A percentile compares a stretch with the other conserved stretches of the same genome.
These are phyloP conservation scores for Morpho achilles DNA, from an alignment of 2,888 invertebrate genomes.

Conservation along the genomic window DNA sequence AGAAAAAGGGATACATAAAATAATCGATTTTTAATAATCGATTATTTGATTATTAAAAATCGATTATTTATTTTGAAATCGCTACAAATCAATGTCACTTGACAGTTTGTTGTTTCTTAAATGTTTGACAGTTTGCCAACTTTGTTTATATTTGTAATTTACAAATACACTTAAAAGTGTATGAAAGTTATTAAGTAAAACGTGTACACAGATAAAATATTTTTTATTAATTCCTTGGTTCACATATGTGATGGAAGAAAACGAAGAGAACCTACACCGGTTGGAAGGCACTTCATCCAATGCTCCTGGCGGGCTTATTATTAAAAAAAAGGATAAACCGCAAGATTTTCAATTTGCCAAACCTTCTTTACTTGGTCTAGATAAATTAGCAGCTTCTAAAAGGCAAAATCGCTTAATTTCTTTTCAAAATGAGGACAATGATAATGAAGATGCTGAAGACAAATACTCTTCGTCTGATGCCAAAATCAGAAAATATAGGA, in stretches of 20 bases:
- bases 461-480: slow-evolving; percentile 33
- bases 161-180: too few species aligned
- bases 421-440: slow-evolving; percentile 73
- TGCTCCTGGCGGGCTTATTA: slow-evolving; percentile 85
- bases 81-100: too few species aligned
- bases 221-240: background rate
- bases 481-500: slow-evolving; percentile 84
- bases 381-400: slow-evolving; percentile 89
- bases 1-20: too few species aligned
- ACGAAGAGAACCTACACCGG: slow-evolving; percentile 83
- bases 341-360: slow-evolving; percentile 87
- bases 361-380: slow-evolving; percentile 89
- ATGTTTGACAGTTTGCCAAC: too few species aligned
- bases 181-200: too few species aligned
- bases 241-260: slow-evolving; percentile 51
- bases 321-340: slow-evolving; percentile 80
- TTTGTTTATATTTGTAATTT: too few species aligned
- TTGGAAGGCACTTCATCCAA: slow-evolving; percentile 83
- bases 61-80: too few species aligned
- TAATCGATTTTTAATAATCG: too few species aligned
- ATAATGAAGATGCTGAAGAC: slow-evolving; percentile 43
- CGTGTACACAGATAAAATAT: too few species aligned
- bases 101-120: too few species aligned
- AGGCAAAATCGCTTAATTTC: slow-evolving; percentile 84
- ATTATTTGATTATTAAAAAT: too few species aligned